A percentile compares a stretch with the other conserved stretches of the same genome.
phyloP scores from a whole-genome alignment of 2,797 vertebrate species.

The Gadopsis bispinosus region DNA sequence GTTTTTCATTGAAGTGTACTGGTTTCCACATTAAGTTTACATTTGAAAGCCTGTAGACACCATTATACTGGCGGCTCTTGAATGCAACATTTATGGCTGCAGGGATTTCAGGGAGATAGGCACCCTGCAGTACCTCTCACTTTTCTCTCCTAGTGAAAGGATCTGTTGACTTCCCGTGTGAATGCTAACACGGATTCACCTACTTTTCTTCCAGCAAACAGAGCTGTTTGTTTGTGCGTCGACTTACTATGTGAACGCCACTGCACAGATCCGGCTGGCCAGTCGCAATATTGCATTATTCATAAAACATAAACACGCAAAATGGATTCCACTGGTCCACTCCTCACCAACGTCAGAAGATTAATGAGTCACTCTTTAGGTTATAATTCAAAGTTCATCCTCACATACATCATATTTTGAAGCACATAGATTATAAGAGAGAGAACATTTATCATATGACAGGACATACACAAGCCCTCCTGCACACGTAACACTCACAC shows the following conservation, averaged over 20 bases:
- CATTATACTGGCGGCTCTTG: not conserved
- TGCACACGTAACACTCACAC: constrained; percentile 65
- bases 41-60: not conserved
- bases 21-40: not conserved
- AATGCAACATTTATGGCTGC: not conserved
- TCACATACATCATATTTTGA: constrained; percentile 92
- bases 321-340: constrained; percentile 84
- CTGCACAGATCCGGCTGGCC: constrained; percentile 82
- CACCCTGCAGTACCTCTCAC: not conserved
- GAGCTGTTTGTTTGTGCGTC: constrained; percentile 80
- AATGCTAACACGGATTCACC: constrained; percentile 52
- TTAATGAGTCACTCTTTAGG: constrained; percentile 90
- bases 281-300: constrained; percentile 86
- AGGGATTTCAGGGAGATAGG: not conserved
- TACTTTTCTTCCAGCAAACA: constrained; percentile 71
- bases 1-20: too few relatives aligned
- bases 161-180: constrained; percentile 72
- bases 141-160: constrained; percentile 21
- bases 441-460: constrained; percentile 90
- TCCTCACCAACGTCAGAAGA: constrained; percentile 87
- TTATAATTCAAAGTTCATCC: constrained; percentile 93
- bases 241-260: constrained; percentile 69
- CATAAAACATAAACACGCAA: constrained; percentile 84
- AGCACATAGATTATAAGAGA: constrained; percentile 91
- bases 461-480: constrained; percentile 81